phyloP scores from a whole-genome alignment of 2,888 invertebrate species.

The Poecilobothrus nobilitatus region DNA sequence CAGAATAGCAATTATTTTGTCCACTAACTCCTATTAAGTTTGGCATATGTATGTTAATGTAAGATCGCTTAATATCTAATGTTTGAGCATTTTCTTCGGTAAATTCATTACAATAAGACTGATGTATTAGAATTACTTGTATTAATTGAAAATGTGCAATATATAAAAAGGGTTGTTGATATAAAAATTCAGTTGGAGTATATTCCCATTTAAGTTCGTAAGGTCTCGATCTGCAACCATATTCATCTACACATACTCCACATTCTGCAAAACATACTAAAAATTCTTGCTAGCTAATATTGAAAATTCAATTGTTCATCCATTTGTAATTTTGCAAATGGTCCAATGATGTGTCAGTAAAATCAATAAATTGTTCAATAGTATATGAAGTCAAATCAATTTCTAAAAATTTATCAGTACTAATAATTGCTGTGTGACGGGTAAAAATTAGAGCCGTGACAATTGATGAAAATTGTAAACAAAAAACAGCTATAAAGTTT shows the following conservation, averaged over 20 bases:
- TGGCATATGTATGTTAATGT: conserved; percentile 38
- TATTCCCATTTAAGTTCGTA: conserved; percentile 76
- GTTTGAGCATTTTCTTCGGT: conserved; percentile 14
- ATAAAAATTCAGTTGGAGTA: conserved; percentile 68
- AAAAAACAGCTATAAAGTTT: conserved; percentile 56
- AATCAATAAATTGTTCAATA: conserved; percentile 63
- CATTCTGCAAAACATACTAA: conserved; percentile 80
- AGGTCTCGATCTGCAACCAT: conserved; percentile 65
- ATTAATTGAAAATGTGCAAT: conserved; percentile 53
- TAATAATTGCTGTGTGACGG: conserved; percentile 60
- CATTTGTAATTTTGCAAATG: conserved; percentile 65
- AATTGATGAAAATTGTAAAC: conserved; percentile 65
- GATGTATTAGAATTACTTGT: conserved; percentile 40
- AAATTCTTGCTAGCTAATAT: conserved; percentile 58
- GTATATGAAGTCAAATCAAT: conserved; percentile 65
- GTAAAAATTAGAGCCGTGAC: conserved; percentile 70
- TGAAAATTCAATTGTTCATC: conserved; percentile 54
- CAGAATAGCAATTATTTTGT: conserved; percentile 31
- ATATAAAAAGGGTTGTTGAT: conserved; percentile 66
- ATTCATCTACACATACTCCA: conserved; percentile 77
- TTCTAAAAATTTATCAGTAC: conserved; percentile 77
- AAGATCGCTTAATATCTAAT: conserved; percentile 30
- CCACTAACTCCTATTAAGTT: conserved; percentile 34
- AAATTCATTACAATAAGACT: conserved; percentile 38
- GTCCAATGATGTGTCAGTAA: conserved; percentile 57